Evolutionary conservation across 2,888 invertebrate genomes (phyloP).

Genomic region (Lymantria monacha): DNA sequence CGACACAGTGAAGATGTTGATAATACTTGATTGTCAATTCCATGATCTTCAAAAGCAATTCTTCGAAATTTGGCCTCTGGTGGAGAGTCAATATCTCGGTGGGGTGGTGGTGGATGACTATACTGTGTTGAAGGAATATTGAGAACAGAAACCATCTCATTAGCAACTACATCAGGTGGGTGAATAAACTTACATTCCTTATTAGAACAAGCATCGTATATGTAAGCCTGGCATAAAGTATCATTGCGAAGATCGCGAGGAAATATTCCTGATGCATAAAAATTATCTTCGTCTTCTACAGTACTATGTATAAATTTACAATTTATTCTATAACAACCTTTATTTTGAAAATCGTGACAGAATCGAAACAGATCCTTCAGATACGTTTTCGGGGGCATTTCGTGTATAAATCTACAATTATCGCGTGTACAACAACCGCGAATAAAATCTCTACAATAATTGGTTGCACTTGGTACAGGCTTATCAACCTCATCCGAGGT

Average conservation of each 20-base stretch:
- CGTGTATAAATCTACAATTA: constrained; percentile 73
- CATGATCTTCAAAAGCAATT: constrained; percentile 58
- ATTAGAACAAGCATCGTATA: constrained; percentile 81
- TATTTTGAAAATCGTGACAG: constrained; percentile 86
- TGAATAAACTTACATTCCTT: constrained; percentile 66
- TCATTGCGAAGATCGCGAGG: constrained; percentile 70
- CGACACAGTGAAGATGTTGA: constrained; percentile 50
- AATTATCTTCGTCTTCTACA: constrained; percentile 86
- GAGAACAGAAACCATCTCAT: constrained; percentile 41
- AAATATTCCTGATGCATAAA: constrained; percentile 84
- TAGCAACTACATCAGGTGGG: constrained; percentile 49
- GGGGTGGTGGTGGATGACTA: constrained; percentile 47
- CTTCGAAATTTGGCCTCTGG: constrained; percentile 72
- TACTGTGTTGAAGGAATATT: constrained; percentile 47
- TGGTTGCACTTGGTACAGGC: constrained; percentile 36
- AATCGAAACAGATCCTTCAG: constrained; percentile 74
- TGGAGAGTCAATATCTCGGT: constrained; percentile 66
- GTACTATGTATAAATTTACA: constrained; percentile 88
- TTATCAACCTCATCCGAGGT: constrained; percentile 53
- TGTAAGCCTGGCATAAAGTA: constrained; percentile 84
- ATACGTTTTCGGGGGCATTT: constrained; percentile 57
- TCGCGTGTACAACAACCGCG: constrained; percentile 79
- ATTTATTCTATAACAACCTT: constrained; percentile 83
- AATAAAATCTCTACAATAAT: constrained; percentile 76
- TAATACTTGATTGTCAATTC: constrained; percentile 57